These are phyloP conservation scores for Lagopus muta DNA, from an alignment of 2,113 vertebrate species.

Conservation along the genomic window DNA sequence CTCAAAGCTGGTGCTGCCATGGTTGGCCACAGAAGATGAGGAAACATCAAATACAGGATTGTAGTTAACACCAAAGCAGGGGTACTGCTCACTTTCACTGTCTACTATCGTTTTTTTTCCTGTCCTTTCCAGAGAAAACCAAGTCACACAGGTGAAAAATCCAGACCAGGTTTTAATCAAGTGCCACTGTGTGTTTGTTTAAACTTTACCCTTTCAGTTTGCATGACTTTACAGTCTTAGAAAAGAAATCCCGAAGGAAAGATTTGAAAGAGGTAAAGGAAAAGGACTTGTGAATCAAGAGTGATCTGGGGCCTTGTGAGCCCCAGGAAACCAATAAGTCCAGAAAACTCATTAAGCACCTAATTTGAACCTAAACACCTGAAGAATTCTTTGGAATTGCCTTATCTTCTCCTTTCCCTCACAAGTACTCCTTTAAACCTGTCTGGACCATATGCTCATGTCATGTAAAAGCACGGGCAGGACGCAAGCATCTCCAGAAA, in stretches of 20 bases:
- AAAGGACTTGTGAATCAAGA: not conserved
- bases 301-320: not conserved
- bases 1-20: not conserved
- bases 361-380: not conserved
- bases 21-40: not conserved
- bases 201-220: not conserved
- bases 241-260: not conserved
- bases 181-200: not conserved
- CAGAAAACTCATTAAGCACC: not conserved
- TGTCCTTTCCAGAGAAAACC: not conserved
- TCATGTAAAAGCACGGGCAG: not conserved
- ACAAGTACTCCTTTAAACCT: not conserved
- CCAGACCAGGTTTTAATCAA: not conserved
- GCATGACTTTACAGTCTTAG: not conserved
- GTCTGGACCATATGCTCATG: fast-evolving
- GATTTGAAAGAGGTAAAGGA: not conserved
- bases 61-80: not conserved
- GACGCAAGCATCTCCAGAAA: not conserved
- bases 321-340: not conserved
- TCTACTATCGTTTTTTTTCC: not conserved
- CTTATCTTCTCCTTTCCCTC: not conserved
- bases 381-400: not conserved
- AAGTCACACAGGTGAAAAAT: not conserved
- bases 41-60: not conserved
- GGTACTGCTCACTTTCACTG: not conserved